Evolutionary conservation across 2,888 invertebrate genomes (phyloP), one percentile per base, ranked within the genome.

Genomic region (Liodrosophila aerea): DNA sequence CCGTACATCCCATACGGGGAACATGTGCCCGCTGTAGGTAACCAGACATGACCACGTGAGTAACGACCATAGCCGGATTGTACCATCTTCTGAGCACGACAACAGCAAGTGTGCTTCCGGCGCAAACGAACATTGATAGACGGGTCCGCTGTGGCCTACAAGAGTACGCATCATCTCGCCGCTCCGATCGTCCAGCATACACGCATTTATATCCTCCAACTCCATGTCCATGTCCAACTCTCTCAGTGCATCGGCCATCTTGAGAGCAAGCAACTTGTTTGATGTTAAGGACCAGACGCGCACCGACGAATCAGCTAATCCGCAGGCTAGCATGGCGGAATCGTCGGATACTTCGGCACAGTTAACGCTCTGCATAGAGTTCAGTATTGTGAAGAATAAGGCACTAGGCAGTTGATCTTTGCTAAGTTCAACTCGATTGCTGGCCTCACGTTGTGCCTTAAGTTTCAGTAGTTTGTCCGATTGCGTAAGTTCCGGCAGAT

Each of bases 151-250:
- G 88, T 99, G 98, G 0, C 98, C 98, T 66, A 92, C 92, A 5
- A 98, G 92, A 0, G 93, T 93, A 58, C 96, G 93, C 34, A 93
- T 93, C 7, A 95, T 93, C 86, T 97, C 95, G 7, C 96, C 94
- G 40, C 95, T 95, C 54, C 95, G 93, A 88, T 98, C 98, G 95
- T 98, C 97, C 95, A 99, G 97, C 96, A 99, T 98, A 82, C 98
- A 92, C 1, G 96, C 97, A 76, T 98, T 91, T 0, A 98, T 96
- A 88, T 97, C 97, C 78, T 97, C 96, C 58, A 97, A 96, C 91
- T 98, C 98, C 87, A 95, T 94, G n/a, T n/a, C n/a, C n/a, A n/a
- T n/a, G 87, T 98, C 97, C 76, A 99, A 95, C 62, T 97, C 95
- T 72, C 95, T 94, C 13, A 99, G 91, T 68, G 96, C 95, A 60